Evolutionary conservation across 2,888 invertebrate species (phyloP).

Genomic region (Philereme vetulata): DNA sequence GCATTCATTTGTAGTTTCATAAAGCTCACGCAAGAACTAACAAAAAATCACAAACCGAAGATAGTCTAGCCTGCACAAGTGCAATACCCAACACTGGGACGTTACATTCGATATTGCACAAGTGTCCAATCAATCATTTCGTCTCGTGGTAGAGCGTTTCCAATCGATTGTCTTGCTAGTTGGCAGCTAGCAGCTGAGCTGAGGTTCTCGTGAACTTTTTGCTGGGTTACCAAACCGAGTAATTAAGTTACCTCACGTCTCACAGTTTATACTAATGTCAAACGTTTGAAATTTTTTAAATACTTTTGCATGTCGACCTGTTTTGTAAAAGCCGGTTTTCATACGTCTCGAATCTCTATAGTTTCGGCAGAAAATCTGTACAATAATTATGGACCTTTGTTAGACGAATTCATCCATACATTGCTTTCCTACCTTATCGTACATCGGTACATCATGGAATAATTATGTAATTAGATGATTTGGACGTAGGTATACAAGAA

Average conservation of each 20-base stretch:
- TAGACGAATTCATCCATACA: no score
- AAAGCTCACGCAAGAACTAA: no score
- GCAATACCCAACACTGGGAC: no score
- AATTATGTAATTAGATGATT: no score
- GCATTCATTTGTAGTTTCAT: no score
- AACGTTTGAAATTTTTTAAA: neutral
- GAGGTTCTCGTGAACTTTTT: constrained; percentile 20
- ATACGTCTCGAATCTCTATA: neutral
- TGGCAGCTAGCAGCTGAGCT: constrained; percentile 19
- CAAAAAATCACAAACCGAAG: no score
- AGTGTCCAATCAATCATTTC: constrained; percentile 34
- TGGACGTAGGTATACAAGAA: neutral
- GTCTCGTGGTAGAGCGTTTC: constrained; percentile 34
- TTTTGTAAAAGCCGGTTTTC: neutral
- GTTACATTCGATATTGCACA: no score
- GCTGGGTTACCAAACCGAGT: constrained; percentile 22
- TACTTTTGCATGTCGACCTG: neutral
- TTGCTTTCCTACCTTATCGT: no score
- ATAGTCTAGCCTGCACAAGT: no score
- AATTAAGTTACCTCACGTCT: constrained; percentile 24
- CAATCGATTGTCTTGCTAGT: constrained; percentile 47
- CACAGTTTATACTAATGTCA: neutral
- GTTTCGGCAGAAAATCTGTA: no score
- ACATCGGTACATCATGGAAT: no score
- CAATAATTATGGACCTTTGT: no score